Evolutionary conservation across 2,888 invertebrate species (phyloP).

Genomic region (Harpagoxenus sublaevis): DNA sequence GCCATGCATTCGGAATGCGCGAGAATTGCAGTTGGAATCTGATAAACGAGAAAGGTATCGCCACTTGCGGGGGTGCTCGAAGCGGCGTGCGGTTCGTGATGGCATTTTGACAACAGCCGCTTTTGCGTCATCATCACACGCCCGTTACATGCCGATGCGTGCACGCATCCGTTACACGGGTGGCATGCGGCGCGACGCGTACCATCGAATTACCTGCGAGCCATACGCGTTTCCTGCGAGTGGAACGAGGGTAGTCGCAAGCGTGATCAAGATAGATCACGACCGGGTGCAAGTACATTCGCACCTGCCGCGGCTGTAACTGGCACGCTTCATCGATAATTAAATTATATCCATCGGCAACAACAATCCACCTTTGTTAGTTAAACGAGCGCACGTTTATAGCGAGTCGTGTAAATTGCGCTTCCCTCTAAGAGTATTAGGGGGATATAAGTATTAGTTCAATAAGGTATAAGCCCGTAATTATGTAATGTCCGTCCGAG

Average conservation of each 20-base stretch:
- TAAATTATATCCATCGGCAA: constrained; percentile 12
- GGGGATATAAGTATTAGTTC: too few relatives aligned
- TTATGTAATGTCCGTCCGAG: neutral
- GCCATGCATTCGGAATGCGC: constrained; percentile 12
- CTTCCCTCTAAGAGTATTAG: neutral
- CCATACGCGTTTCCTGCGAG: constrained; percentile 38
- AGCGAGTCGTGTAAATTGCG: neutral
- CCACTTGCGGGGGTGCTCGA: constrained; percentile 14
- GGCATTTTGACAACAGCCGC: constrained; percentile 52
- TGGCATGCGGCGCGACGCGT: constrained; percentile 44
- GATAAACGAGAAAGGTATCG: constrained; percentile 38
- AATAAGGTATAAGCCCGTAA: neutral
- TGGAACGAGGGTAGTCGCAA: constrained; percentile 18
- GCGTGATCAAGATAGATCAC: constrained; percentile 54
- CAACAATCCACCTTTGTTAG: neutral
- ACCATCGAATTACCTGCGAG: constrained; percentile 36
- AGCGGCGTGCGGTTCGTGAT: constrained; percentile 17
- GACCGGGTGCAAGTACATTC: constrained; percentile 42
- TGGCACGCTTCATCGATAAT: constrained; percentile 13
- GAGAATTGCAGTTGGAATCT: constrained; percentile 38
- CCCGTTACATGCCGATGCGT: constrained; percentile 38
- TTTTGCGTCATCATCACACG: constrained; percentile 41
- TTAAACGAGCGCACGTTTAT: neutral
- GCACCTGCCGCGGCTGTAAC: constrained; percentile 42
- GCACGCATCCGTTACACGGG: constrained; percentile 42